phyloP scores from a whole-genome alignment of 2,888 invertebrate genomes.

The Crioceris asparagi region DNA sequence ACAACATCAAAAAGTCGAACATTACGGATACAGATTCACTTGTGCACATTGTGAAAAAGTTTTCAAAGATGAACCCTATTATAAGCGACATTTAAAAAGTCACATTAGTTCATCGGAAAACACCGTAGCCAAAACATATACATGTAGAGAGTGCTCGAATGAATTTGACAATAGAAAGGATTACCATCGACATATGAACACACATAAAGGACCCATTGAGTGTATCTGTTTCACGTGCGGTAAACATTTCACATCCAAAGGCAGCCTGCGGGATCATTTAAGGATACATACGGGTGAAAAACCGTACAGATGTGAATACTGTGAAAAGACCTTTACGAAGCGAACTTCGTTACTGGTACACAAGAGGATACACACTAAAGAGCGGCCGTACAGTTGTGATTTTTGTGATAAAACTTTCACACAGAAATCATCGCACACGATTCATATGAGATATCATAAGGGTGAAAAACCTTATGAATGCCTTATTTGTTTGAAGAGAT shows the following conservation, averaged over 20 bases:
- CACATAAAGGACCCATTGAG: not conserved
- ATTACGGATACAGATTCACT: constrained; percentile 5
- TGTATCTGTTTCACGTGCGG: not conserved
- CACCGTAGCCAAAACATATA: not conserved
- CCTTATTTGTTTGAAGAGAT: constrained; percentile 39
- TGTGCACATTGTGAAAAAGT: constrained; percentile 11
- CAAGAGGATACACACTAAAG: constrained; percentile 9
- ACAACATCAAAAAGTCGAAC: constrained; percentile 4
- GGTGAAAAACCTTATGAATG: constrained; percentile 37
- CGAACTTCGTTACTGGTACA: not conserved
- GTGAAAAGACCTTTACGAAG: not conserved
- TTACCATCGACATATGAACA: not conserved
- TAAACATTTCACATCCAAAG: not conserved
- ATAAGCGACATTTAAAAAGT: constrained; percentile 37
- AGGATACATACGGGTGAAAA: not conserved
- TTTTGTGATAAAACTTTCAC: constrained; percentile 11
- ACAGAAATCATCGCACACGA: constrained; percentile 16
- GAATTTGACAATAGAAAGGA: not conserved
- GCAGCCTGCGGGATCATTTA: not conserved
- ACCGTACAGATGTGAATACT: not conserved
- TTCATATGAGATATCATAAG: constrained; percentile 44
- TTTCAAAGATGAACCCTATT: constrained; percentile 11
- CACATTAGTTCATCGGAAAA: too few relatives aligned
- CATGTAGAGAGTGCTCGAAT: not conserved
- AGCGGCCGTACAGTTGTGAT: constrained; percentile 7